Evolutionary conservation across 2,113 vertebrate genomes (phyloP), one percentile per base, ranked within the genome.

Genomic region (Eclectus roratus): DNA sequence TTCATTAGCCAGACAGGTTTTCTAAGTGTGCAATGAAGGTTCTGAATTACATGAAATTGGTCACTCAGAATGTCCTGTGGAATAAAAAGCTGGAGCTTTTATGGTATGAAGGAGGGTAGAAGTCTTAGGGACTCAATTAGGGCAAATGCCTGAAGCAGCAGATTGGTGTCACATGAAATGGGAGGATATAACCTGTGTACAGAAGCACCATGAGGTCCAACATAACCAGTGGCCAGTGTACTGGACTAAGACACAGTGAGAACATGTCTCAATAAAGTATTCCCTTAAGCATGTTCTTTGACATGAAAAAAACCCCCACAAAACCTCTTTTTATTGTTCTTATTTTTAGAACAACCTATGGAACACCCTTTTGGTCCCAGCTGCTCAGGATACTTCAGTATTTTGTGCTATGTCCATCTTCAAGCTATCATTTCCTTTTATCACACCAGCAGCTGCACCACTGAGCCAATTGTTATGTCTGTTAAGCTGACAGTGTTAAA

Each of bases 401-500:
- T 61, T 68, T 68, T 21, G 17, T 1, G 0, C 31, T 14, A 9
- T 46, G 39, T 28, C 55, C 56, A 18, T n/a, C 52, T 78, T 50
- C 20, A 44, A 24, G 69, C 69, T 60, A 14, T 68, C 16, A 8
- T 39, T 90, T 71, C 44, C 63, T 85, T 69, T 35, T 46, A 61
- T 17, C 41, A 27, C 69, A 25, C 3, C 1, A 2, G 18, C 39
- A 41, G 4, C 13, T 52, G 68, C n/a, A 39, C 39, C 39, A 8
- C 10, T 39, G 7, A 85, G 37, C 18, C 44, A 35, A 2, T 1
- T 28, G 18, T 19, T 49, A 3, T 0, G 0, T 29, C 47, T 85
- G 14, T 50, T 55, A 14, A 53, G 17, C 11, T 49, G 82, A 23
- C 33, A 12, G 25, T 16, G 25, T 33, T 85, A 29, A 81, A 89